Conservation (phyloP, 2,113 vertebrate genomes). For the Hypomesus transpacificus region DNA sequence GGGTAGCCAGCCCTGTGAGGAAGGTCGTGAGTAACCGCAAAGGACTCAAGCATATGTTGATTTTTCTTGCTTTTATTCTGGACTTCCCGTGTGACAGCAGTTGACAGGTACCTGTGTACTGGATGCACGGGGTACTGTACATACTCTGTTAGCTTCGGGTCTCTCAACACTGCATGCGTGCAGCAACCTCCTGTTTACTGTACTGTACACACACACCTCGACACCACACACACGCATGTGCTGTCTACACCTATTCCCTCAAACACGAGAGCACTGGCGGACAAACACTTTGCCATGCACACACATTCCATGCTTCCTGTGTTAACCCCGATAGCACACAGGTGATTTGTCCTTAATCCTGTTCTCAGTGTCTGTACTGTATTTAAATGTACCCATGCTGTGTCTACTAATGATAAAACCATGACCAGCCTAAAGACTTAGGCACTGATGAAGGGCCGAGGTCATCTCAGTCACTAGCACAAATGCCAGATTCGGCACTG, state of each 20-base stretch:
- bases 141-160: not conserved
- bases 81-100: constrained; percentile 27
- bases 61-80: constrained; percentile 34
- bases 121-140: not conserved
- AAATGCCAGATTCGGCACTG: not conserved
- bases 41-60: constrained; percentile 82
- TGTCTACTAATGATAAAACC: too few species aligned
- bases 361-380: not conserved
- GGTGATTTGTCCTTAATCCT: constrained; percentile 2
- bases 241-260: not conserved
- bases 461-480: not conserved
- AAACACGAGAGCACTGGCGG: not conserved
- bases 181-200: too few species aligned
- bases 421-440: too few species aligned
- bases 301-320: constrained; percentile 1
- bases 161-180: too few species aligned
- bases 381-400: too few species aligned
- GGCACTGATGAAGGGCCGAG: too few species aligned
- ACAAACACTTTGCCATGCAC: constrained; percentile 2
- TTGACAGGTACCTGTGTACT: not conserved
- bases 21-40: constrained; percentile 75
- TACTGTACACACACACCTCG: not conserved
- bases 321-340: constrained; percentile 14
- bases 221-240: not conserved
- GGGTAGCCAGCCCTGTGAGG: constrained; percentile 74